Percentiles rank a stretch among this genome's conserved stretches.
phyloP scores from a whole-genome alignment of 1,140 invertebrate species.

The Drosophila tani region DNA sequence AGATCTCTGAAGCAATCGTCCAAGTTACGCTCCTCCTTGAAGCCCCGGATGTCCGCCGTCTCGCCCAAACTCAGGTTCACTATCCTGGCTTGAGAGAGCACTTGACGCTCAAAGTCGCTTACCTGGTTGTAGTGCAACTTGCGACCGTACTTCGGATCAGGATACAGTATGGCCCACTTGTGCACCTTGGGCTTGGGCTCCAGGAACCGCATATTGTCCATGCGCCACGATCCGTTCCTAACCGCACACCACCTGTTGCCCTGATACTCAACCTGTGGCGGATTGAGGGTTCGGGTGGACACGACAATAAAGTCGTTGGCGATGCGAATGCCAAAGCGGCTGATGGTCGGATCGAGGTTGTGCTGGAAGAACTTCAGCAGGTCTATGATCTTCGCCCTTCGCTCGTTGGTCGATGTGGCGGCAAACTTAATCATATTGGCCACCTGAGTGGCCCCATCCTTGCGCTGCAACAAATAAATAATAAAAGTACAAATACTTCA shows the following conservation, averaged over 20 bases:
- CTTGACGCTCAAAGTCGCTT: too few relatives aligned
- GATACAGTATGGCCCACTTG: too few relatives aligned
- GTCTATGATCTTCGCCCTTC: constrained; percentile 88
- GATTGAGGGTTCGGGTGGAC: constrained; percentile 86
- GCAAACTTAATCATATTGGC: constrained; percentile 88
- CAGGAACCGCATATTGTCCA: too few relatives aligned
- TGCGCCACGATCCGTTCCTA: constrained; percentile 66
- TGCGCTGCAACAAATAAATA: constrained; percentile 69
- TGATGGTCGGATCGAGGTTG: constrained; percentile 85
- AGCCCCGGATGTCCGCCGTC: too few relatives aligned
- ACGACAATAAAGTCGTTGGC: constrained; percentile 86
- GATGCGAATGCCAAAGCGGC: constrained; percentile 88
- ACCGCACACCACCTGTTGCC: constrained; percentile 22
- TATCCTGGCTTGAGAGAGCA: too few relatives aligned
- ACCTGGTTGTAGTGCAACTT: too few relatives aligned
- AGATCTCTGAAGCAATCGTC: constrained; percentile 46
- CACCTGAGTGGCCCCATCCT: constrained; percentile 87
- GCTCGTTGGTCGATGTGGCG: constrained; percentile 87
- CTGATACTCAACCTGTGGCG: constrained; percentile 86
- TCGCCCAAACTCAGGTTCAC: too few relatives aligned
- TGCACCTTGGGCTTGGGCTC: too few relatives aligned
- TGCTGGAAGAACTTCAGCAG: constrained; percentile 85
- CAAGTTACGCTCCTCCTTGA: constrained; percentile 39
- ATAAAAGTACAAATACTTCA: neutral
- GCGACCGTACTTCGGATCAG: too few relatives aligned